Conservation (phyloP, 2,113 vertebrate species). For the Phoxinus phoxinus region DNA sequence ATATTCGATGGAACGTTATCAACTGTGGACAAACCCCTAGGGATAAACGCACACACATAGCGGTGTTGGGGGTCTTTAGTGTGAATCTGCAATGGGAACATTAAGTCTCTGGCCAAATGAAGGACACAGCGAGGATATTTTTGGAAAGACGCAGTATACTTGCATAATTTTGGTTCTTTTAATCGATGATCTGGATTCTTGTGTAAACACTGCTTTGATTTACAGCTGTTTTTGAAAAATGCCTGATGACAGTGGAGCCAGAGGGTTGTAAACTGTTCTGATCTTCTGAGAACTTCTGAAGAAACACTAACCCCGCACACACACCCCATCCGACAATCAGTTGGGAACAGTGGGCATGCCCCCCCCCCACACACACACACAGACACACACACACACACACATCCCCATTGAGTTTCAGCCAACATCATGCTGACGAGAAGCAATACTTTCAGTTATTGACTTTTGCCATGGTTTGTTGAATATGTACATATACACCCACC, state of each 20-base stretch:
- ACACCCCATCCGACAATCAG: not conserved
- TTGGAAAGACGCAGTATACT: not conserved
- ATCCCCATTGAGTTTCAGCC: slow-evolving; percentile 34
- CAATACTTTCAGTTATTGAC: slow-evolving; percentile 53
- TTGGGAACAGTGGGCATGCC: slow-evolving; percentile 7
- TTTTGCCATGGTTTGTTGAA: slow-evolving; percentile 53
- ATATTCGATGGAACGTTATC: slow-evolving; percentile 44
- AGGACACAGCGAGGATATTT: not conserved
- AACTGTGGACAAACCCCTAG: slow-evolving; percentile 20
- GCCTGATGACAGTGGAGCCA: slow-evolving; percentile 25
- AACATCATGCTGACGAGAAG: slow-evolving; percentile 26
- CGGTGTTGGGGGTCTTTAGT: slow-evolving; percentile 4
- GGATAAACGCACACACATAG: slow-evolving; percentile 26
- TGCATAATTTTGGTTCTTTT: slow-evolving; percentile 24
- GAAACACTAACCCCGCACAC: not conserved
- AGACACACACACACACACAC: no score
- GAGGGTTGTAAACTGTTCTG: slow-evolving; percentile 32
- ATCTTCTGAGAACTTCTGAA: slow-evolving; percentile 3
- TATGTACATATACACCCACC: slow-evolving; percentile 48
- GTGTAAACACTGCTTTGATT: slow-evolving; percentile 51
- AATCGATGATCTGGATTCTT: slow-evolving; percentile 36
- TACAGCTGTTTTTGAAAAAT: slow-evolving; percentile 47
- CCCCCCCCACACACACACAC: not conserved
- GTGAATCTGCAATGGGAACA: slow-evolving; percentile 7
- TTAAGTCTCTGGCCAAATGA: not conserved